Evolutionary conservation across 2,888 invertebrate species (phyloP).

Genomic region (Chloroclysta siterata): DNA sequence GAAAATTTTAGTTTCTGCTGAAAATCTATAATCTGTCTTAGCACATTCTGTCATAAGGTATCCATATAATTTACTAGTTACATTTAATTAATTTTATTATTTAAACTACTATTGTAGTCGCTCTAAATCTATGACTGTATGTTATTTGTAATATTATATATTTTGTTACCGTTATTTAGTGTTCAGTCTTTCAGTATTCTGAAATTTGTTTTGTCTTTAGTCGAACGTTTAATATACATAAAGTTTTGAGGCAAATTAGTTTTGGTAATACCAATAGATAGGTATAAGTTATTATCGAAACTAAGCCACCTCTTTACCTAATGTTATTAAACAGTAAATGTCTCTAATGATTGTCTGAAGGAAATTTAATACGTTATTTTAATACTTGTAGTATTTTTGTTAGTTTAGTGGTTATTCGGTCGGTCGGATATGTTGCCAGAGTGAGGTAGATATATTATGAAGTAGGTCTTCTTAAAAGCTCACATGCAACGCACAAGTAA

Average conservation of each 20-base stretch:
- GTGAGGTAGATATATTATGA: background rate
- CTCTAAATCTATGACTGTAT: conserved; percentile 12
- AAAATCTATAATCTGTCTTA: background rate
- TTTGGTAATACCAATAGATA: no score
- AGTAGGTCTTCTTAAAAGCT: conserved; percentile 1
- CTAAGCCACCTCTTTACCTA: background rate
- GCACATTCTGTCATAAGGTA: background rate
- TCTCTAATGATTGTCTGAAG: background rate
- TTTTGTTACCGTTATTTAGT: conserved; percentile 34
- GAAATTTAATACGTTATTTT: background rate
- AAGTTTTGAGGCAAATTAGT: no score
- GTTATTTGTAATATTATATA: conserved; percentile 17
- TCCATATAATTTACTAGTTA: background rate
- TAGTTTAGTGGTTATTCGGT: background rate
- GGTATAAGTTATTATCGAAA: no score
- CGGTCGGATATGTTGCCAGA: background rate
- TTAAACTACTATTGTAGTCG: conserved; percentile 32
- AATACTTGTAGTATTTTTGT: background rate
- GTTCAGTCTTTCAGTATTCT: conserved; percentile 29
- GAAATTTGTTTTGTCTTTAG: conserved; percentile 6
- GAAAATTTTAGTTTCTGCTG: background rate
- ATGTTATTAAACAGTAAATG: background rate
- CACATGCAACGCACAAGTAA: conserved; percentile 3
- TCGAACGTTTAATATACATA: background rate
- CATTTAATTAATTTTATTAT: conserved; percentile 10